Evolutionary conservation across 2,113 vertebrate species (phyloP).

Genomic region (Myotis brandtii): DNA sequence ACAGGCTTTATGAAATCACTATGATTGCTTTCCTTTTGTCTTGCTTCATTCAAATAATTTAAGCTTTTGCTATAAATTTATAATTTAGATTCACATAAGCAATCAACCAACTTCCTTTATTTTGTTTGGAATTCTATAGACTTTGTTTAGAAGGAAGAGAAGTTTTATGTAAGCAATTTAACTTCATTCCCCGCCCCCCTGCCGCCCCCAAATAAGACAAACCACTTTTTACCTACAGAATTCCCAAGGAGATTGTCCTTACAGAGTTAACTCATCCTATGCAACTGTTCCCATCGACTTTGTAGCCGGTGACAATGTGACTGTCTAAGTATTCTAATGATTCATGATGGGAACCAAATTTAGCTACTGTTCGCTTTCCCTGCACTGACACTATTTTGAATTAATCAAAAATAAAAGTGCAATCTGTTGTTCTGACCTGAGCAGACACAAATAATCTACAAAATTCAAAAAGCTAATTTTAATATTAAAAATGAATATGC

Average conservation of each 20-base stretch:
- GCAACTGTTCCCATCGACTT: constrained; percentile 45
- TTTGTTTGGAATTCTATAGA: constrained; percentile 34
- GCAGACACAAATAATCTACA: constrained; percentile 59
- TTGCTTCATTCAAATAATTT: constrained; percentile 31
- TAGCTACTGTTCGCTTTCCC: constrained; percentile 64
- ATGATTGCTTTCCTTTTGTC: neutral
- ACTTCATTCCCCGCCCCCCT: neutral
- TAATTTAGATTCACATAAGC: neutral
- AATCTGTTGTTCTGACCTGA: constrained; percentile 61
- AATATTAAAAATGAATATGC: constrained; percentile 12
- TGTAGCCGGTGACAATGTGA: constrained; percentile 64
- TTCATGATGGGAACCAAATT: constrained; percentile 73
- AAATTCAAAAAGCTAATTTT: constrained; percentile 48
- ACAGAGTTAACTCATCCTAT: constrained; percentile 50
- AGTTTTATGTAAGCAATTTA: constrained; percentile 37
- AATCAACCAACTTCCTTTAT: neutral
- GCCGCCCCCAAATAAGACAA: neutral
- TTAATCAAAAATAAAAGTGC: constrained; percentile 74
- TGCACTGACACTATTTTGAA: constrained; percentile 67
- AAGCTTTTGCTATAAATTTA: constrained; percentile 22
- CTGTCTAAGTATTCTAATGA: constrained; percentile 69
- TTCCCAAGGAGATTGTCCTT: constrained; percentile 57
- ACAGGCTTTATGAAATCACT: neutral
- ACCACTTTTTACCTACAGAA: constrained; percentile 55
- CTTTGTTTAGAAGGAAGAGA: neutral